Conservation (phyloP, 2,797 vertebrate species). For the Pipistrellus pygmaeus region DNA sequence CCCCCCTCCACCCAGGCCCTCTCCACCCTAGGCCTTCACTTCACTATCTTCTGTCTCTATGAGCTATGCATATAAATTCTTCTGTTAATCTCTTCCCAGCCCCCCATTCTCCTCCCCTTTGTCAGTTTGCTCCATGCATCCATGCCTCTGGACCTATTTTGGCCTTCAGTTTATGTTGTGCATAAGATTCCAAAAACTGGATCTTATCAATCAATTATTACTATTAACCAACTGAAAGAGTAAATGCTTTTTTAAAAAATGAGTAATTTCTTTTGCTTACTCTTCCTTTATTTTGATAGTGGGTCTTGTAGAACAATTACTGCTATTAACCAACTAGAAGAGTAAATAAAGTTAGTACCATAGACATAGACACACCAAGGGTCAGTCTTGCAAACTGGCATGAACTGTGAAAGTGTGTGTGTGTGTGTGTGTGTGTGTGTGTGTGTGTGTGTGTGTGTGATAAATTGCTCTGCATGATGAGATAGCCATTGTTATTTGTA, state of each 20-base stretch:
- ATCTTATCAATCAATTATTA: not conserved
- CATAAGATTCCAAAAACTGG: not conserved
- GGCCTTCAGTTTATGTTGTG: not conserved
- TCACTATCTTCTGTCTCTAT: not conserved
- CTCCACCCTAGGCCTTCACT: not conserved
- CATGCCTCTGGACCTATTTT: not conserved
- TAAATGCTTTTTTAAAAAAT: not conserved
- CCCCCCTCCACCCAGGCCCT: not conserved
- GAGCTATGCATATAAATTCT: not conserved
- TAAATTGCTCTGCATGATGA: conserved; percentile 76
- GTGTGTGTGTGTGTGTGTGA: conserved; percentile 13
- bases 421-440: not conserved
- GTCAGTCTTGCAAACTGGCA: not conserved
- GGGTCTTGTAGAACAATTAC: conserved; percentile 75
- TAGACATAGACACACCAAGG: conserved; percentile 1
- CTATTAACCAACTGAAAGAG: not conserved
- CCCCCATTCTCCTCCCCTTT: not conserved
- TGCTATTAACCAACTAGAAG: conserved; percentile 73
- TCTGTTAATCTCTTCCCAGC: not conserved
- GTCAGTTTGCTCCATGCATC: not conserved
- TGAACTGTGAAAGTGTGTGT: not conserved
- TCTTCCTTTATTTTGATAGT: conserved; percentile 77
- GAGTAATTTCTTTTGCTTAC: conserved; percentile 44
- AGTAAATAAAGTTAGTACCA: conserved; percentile 62
- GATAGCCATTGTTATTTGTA: conserved; percentile 76